A percentile compares a stretch with the other conserved stretches of the same genome.
Evolutionary conservation across 2,888 invertebrate genomes (phyloP).

Genomic region (Ornithoptera alexandrae): DNA sequence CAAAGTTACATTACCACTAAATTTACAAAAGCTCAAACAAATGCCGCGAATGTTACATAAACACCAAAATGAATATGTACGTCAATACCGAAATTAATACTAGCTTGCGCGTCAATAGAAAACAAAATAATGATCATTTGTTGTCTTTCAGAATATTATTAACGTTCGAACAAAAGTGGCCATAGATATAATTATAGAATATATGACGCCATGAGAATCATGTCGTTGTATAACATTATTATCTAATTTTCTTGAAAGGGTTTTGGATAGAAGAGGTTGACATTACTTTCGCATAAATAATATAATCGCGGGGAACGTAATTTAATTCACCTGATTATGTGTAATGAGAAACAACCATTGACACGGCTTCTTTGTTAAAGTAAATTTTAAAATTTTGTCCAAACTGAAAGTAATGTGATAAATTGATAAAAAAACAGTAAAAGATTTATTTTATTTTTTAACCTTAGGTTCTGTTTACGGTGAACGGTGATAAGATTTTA

Average conservation of each 20-base stretch:
- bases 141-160: slow-evolving; percentile 9
- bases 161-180: slow-evolving; percentile 25
- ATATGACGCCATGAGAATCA: slow-evolving; percentile 23
- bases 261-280: slow-evolving; percentile 15
- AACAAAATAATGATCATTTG: slow-evolving; percentile 2
- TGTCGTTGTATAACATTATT: slow-evolving; percentile 32
- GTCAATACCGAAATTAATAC: not conserved
- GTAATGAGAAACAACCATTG: no score
- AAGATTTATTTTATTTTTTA: no score
- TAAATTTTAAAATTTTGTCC: no score
- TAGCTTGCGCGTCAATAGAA: not conserved
- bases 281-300: no score
- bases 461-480: no score
- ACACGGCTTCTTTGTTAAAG: no score
- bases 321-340: no score
- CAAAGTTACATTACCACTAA: not conserved
- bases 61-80: not conserved
- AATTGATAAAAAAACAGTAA: no score
- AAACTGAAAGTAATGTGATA: no score
- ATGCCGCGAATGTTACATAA: not conserved
- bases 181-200: not conserved
- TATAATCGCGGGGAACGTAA: no score
- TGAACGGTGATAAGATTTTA: no score
- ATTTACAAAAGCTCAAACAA: not conserved
- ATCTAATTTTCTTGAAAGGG: slow-evolving; percentile 43